phyloP scores from a whole-genome alignment of 2,797 vertebrate genomes.

The Argyrosomus regius region DNA sequence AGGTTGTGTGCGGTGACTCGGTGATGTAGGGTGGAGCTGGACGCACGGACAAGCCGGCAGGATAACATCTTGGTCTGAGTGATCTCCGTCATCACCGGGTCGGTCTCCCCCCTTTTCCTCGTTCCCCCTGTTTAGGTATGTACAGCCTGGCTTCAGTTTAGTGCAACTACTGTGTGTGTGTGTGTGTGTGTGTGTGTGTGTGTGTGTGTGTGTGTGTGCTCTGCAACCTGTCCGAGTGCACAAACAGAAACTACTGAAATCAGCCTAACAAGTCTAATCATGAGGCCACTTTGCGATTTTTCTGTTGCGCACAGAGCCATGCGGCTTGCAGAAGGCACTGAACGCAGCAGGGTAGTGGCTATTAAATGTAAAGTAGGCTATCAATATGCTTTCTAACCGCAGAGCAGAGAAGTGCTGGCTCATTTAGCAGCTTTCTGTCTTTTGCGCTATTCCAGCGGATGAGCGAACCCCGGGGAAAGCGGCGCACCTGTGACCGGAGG shows the following conservation, averaged over 20 bases:
- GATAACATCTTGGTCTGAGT: constrained; percentile 33
- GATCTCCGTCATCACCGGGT: constrained; percentile 50
- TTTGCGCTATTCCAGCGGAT: constrained; percentile 56
- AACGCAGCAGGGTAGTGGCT: constrained; percentile 30
- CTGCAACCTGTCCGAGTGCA: constrained; percentile 62
- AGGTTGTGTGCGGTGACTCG: constrained; percentile 37
- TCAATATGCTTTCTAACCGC: constrained; percentile 35
- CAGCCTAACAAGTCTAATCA: constrained; percentile 29
- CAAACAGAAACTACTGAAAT: not conserved
- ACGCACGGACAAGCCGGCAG: constrained; percentile 34
- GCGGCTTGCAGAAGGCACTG: constrained; percentile 21
- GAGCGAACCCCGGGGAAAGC: constrained; percentile 41
- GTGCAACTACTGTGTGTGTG: constrained; percentile 2
- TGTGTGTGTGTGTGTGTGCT: not conserved
- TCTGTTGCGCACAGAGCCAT: constrained; percentile 58
- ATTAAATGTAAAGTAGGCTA: constrained; percentile 24
- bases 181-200: not conserved
- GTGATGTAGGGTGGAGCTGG: constrained; percentile 69
- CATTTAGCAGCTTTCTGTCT: constrained; percentile 21
- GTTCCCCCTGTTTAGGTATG: constrained; percentile 52
- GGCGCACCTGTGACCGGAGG: constrained; percentile 52
- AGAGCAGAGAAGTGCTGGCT: constrained; percentile 28
- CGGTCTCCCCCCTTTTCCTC: constrained; percentile 12
- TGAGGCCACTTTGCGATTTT: constrained; percentile 30
- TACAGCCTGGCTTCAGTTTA: not conserved